Percentiles rank a stretch among this genome's conserved stretches.
phyloP scores from a whole-genome alignment of 2,888 invertebrate species.

The Drosophila melanocephala region DNA sequence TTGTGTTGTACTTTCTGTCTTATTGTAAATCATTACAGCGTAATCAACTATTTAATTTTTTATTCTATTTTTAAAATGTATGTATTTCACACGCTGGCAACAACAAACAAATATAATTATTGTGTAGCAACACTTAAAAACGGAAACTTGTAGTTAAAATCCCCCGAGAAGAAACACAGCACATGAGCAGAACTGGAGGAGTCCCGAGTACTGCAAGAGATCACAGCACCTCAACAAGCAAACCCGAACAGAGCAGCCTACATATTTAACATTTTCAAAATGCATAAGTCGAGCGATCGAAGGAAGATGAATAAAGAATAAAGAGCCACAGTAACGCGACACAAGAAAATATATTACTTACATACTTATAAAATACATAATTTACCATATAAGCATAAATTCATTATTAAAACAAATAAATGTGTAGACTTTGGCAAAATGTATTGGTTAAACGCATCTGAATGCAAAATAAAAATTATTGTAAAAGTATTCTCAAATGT shows the following conservation, averaged over 20 bases:
- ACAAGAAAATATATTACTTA: conserved; percentile 71
- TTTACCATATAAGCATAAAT: conserved; percentile 68
- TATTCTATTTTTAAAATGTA: conserved; percentile 76
- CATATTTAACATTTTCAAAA: conserved; percentile 54
- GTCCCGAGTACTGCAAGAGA: conserved; percentile 22
- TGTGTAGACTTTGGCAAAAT: conserved; percentile 72
- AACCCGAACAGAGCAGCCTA: conserved; percentile 20
- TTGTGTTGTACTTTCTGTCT: conserved; percentile 38
- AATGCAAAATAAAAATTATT: conserved; percentile 71
- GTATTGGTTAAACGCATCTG: conserved; percentile 72
- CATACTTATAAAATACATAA: conserved; percentile 74
- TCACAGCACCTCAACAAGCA: conserved; percentile 6
- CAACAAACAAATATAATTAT: conserved; percentile 69
- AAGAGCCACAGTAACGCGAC: conserved; percentile 58
- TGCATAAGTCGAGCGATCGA: conserved; percentile 40
- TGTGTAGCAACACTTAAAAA: conserved; percentile 75
- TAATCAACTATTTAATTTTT: conserved; percentile 80
- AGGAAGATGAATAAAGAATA: neutral
- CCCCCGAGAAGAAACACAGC: conserved; percentile 8
- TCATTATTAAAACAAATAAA: conserved; percentile 69
- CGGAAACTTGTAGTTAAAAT: conserved; percentile 71
- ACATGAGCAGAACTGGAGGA: conserved; percentile 22
- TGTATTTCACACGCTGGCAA: conserved; percentile 76
- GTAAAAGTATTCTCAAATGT: conserved; percentile 38
- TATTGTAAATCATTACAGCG: conserved; percentile 74